Conservation (phyloP, 1,140 invertebrate genomes). For the Charaxes varanes region DNA sequence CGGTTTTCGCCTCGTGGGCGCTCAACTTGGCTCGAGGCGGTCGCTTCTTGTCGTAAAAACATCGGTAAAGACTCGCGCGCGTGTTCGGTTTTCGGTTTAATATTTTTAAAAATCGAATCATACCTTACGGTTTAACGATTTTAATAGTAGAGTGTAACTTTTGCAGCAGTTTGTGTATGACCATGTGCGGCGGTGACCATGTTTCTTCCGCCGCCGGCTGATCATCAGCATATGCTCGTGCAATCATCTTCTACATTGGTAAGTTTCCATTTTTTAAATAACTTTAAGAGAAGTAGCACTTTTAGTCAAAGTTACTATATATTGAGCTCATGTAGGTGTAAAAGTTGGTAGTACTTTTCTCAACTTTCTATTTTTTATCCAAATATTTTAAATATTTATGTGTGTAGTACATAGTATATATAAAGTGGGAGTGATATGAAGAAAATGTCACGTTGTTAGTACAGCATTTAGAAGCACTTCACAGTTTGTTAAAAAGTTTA, state of each 20-base stretch:
- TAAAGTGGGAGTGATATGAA: too few relatives aligned
- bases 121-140: neutral
- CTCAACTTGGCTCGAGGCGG: constrained; percentile 14
- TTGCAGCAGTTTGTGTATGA: constrained; percentile 15
- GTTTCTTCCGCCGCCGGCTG: constrained; percentile 46
- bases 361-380: too few relatives aligned
- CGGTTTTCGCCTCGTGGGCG: constrained; percentile 32
- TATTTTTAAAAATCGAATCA: constrained; percentile 1
- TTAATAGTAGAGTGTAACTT: constrained; percentile 20
- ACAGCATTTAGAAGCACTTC: too few relatives aligned
- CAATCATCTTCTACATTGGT: constrained; percentile 40
- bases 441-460: too few relatives aligned
- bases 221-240: constrained; percentile 27
- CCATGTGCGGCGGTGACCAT: constrained; percentile 46
- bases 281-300: neutral
- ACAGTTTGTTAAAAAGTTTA: too few relatives aligned
- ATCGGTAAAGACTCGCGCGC: constrained; percentile 18
- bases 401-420: too few relatives aligned
- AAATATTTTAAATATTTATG: too few relatives aligned
- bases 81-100: constrained; percentile 14
- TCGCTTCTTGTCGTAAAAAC: constrained; percentile 10
- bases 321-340: too few relatives aligned
- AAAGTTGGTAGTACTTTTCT: too few relatives aligned
- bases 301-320: too few relatives aligned
- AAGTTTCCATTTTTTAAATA: constrained; percentile 29